Evolutionary conservation across 2,113 vertebrate genomes (phyloP).

Genomic region (Chaetodon auriga): DNA sequence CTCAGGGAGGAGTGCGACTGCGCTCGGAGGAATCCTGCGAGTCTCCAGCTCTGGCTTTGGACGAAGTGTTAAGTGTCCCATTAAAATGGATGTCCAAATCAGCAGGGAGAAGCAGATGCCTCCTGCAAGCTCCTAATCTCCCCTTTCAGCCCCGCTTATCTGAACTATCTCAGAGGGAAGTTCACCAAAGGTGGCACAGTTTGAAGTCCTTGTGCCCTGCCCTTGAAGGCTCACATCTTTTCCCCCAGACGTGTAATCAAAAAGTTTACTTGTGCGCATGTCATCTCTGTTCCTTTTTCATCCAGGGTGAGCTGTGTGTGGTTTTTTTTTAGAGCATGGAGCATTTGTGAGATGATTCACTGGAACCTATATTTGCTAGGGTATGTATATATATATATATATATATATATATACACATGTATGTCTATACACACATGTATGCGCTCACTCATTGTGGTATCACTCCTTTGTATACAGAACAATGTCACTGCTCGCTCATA

Average conservation of each 20-base stretch:
- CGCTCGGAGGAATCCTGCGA: constrained; percentile 43
- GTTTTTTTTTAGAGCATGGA: background rate
- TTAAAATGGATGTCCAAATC: constrained; percentile 81
- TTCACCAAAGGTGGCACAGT: constrained; percentile 62
- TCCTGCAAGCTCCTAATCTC: constrained; percentile 64
- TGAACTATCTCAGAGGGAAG: constrained; percentile 53
- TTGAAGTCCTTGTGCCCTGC: constrained; percentile 56
- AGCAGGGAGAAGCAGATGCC: constrained; percentile 70
- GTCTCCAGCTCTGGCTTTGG: constrained; percentile 56
- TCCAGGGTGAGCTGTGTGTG: background rate
- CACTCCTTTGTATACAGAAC: background rate
- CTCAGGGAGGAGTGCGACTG: constrained; percentile 54
- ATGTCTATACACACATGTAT: too few species aligned
- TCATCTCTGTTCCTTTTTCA: constrained; percentile 9
- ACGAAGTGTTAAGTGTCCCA: constrained; percentile 76
- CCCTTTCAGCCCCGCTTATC: constrained; percentile 70
- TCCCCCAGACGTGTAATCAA: constrained; percentile 49
- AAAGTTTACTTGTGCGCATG: constrained; percentile 39
- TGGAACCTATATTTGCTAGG: background rate
- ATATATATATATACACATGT: background rate
- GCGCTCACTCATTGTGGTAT: too few species aligned
- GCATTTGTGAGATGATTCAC: constrained; percentile 17
- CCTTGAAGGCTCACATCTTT: constrained; percentile 51
- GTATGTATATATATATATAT: background rate
- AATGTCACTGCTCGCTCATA: background rate